Evolutionary conservation across 1,140 invertebrate genomes (phyloP), one percentile per base, ranked within the genome.

Genomic region (Magallana ariakensis): DNA sequence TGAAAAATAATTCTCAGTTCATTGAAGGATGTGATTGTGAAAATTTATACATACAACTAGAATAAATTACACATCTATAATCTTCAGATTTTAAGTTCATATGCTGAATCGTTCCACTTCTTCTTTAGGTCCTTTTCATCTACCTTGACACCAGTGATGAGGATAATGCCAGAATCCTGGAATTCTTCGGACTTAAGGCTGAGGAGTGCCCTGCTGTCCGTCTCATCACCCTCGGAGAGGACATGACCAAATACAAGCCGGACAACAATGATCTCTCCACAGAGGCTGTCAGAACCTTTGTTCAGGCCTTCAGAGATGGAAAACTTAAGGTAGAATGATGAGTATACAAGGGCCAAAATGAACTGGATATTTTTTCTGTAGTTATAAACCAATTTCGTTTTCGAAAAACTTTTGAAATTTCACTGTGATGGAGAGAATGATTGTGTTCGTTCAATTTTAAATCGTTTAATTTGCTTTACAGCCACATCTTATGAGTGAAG

Each of bases 221-320:
- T 92, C 95, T 99, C 80, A 99, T 99, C 94, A 97, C 97, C 87
- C 95, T 99, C 80, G 98, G 98, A 95, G 98, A 99, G 92, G 98
- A 99, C 93, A 99, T 99, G 99, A 96, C 97, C 92, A 99, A 99
- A 95, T 99, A 97, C 96, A 99, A 99, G 94, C 99, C 99, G 58
- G 96, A 97, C 83, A 96, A 95, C 57, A 94, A 96, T 60, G 98
- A 99, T 90, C 95, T 99, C 54, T 96, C 95, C 46, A 96, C 96
- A 57, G 97, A 97, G 90, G 96, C 96, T 92, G 95, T 99, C 85
- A 96, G 96, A 93, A 94, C 96, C 90, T 99, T 99, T 95, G 97
- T 99, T 10, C 95, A 97, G 91, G 96, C 96, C 57, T 99, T 98
- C 96, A 93, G 99, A 82, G 98, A 97, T 88, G 98, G 98, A 85